Evolutionary conservation across 2,888 invertebrate genomes (phyloP).

Genomic region (Crematogaster levior): DNA sequence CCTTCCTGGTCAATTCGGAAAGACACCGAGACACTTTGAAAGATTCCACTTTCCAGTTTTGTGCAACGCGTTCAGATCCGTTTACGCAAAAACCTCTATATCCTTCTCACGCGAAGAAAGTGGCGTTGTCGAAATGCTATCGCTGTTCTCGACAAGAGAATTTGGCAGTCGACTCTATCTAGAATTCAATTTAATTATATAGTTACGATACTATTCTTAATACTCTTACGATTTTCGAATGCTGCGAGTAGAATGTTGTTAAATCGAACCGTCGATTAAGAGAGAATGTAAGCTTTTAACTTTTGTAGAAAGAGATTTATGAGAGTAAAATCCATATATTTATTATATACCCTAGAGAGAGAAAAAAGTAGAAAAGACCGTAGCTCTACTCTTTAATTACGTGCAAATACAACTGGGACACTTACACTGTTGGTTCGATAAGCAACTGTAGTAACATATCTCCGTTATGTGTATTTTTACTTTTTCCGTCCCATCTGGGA

Average conservation of each 20-base stretch:
- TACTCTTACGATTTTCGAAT: background rate
- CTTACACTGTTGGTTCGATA: constrained; percentile 45
- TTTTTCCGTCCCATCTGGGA: background rate
- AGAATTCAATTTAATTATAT: constrained; percentile 10
- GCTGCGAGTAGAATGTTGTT: background rate
- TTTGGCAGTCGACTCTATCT: background rate
- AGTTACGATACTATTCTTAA: background rate
- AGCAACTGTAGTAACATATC: background rate
- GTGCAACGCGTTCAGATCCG: constrained; percentile 76
- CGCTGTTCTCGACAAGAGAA: background rate
- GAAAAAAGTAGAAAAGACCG: background rate
- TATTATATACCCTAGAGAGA: constrained; percentile 15
- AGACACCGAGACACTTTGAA: background rate
- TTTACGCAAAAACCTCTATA: constrained; percentile 76
- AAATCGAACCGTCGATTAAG: background rate
- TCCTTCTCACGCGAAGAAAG: constrained; percentile 71
- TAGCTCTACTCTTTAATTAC: constrained; percentile 11
- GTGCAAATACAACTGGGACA: constrained; percentile 1
- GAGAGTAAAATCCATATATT: background rate
- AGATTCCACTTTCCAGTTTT: constrained; percentile 65
- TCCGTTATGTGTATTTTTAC: background rate
- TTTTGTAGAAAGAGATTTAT: background rate
- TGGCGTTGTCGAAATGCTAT: constrained; percentile 60
- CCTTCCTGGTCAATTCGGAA: constrained; percentile 69
- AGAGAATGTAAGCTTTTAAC: background rate